Percentiles rank a stretch among this genome's conserved stretches.
These are phyloP conservation scores for Hyposoter didymator DNA, from an alignment of 2,888 invertebrate species.

Conservation along the genomic window DNA sequence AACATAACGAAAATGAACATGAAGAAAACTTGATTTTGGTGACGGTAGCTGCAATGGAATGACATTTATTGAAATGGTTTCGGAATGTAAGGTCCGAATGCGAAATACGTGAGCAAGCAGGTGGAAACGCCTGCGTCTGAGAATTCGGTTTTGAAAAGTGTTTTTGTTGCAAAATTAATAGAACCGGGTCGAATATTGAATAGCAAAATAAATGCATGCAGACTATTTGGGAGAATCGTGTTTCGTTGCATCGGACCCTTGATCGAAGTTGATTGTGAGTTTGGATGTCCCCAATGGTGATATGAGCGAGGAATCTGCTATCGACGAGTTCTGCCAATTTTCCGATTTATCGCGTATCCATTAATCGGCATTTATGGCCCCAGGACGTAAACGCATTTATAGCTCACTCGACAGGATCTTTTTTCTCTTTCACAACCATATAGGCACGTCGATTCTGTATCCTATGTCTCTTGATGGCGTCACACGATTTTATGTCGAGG, in stretches of 20 bases:
- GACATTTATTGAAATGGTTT: too few species aligned
- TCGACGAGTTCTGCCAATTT: constrained; percentile 65
- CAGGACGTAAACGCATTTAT: constrained; percentile 67
- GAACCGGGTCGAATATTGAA: background rate
- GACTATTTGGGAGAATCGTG: background rate
- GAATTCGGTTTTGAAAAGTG: background rate
- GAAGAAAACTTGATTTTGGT: background rate
- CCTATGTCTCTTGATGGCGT: constrained; percentile 39
- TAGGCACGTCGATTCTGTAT: background rate
- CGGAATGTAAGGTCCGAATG: background rate
- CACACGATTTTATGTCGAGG: constrained; percentile 58
- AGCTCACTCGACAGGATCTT: constrained; percentile 61
- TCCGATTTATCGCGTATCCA: constrained; percentile 68
- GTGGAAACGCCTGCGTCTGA: background rate
- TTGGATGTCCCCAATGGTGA: constrained; percentile 20
- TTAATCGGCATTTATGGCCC: constrained; percentile 68
- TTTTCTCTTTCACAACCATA: constrained; percentile 14
- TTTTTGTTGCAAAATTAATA: background rate
- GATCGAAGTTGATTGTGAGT: constrained; percentile 14
- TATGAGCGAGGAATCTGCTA: constrained; percentile 15
- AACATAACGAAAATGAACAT: constrained; percentile 15
- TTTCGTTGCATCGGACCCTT: constrained; percentile 22
- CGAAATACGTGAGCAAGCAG: background rate
- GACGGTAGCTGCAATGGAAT: too few species aligned
- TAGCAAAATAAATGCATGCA: background rate